phyloP scores from a whole-genome alignment of 2,113 vertebrate genomes.

The Perca flavescens region DNA sequence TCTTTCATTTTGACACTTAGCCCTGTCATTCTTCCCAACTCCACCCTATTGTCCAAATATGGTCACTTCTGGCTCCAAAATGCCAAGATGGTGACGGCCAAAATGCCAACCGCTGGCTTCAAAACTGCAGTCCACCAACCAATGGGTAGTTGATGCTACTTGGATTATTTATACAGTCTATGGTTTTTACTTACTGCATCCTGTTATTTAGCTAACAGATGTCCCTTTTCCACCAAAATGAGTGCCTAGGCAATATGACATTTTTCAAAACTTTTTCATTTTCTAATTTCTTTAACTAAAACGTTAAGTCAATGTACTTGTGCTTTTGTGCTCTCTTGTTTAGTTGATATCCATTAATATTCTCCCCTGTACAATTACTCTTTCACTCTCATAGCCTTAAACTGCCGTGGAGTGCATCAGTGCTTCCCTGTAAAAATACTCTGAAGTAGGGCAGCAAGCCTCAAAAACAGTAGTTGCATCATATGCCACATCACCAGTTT shows the following conservation, averaged over 20 bases:
- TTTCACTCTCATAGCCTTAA: neutral
- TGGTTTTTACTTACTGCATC: neutral
- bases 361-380: neutral
- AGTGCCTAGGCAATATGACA: no score
- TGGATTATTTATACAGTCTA: no score
- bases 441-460: neutral
- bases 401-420: neutral
- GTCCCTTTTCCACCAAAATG: no score
- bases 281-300: neutral
- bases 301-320: neutral
- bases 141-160: no score
- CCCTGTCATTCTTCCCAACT: no score
- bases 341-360: neutral
- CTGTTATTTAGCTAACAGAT: neutral
- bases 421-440: neutral
- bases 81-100: no score
- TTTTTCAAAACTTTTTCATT: no score
- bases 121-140: no score
- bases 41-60: no score
- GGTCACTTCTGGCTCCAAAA: no score
- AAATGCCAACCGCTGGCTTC: no score
- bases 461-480: neutral
- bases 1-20: no score
- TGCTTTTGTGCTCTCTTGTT: neutral
- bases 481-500: neutral